Base-by-base conservation (phyloP, 1,140 invertebrate species). In the Conopomorpha cramerella region DNA sequence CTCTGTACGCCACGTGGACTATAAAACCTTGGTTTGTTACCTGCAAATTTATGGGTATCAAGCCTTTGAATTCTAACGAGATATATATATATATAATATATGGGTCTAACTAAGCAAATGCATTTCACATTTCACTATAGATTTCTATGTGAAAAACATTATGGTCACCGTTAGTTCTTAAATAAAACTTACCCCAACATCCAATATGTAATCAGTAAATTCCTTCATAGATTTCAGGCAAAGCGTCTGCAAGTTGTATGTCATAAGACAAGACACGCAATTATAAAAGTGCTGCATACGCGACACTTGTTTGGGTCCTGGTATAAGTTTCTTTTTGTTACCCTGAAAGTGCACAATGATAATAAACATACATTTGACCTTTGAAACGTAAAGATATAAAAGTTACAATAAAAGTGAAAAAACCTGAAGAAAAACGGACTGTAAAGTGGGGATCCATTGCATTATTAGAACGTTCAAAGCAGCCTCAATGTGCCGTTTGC, bases 251-350 rank as follows among this genome's bases (percentile, higher is more conserved):
- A 96, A 67, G 51, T 94, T 89, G 45, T 86, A 86, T 3, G 91
- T 90, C 93, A 96, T 95, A 12, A 95, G 77, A 11, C 86, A 86
- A 3, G 89, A 87, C 1, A 94, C 82, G 51, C 90, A 92, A 54
- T 93, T 89, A 54, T 90, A 95, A 74, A 95, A 93, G 33, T 84
- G 81, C 51, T 83, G 83, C 50, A 90, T 82, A 53, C 84, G 81
- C 4, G 77, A 80, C 26, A 79, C 81, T 41, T 87, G 82, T 29
- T 85, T 81, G 7, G 83, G 79, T 38, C 84, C 82, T 4, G 91
- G 90, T 37, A 95, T 81, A 46, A 84, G 79, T 49, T 88, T 88
- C 45, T 85, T 85, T 63, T 89, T 90, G 45, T 82, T 84, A 6
- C 88, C 92, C 81, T 87, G 55, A 15, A 79, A 47, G 48, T 83